phyloP scores from a whole-genome alignment of 2,113 vertebrate species.

The Morphnarchus princeps region DNA sequence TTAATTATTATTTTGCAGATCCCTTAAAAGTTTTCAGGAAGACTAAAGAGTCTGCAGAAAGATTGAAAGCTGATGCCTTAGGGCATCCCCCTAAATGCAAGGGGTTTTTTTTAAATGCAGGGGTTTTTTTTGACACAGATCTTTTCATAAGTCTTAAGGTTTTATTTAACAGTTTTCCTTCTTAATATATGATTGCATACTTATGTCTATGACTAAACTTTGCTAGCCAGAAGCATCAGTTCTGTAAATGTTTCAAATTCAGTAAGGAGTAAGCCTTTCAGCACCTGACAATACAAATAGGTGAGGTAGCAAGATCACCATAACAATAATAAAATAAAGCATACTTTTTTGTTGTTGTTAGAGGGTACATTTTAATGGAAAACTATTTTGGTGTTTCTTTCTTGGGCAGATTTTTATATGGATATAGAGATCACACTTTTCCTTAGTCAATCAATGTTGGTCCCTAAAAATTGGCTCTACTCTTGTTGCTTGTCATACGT shows the following conservation, averaged over 20 bases:
- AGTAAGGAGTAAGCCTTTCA: not conserved
- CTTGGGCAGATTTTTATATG: not conserved
- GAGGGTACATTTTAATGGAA: not conserved
- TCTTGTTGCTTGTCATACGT: not conserved
- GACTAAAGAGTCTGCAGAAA: not conserved
- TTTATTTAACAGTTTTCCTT: not conserved
- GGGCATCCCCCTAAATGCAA: not conserved
- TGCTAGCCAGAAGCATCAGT: not conserved
- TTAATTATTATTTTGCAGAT: not conserved
- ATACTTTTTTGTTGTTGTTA: not conserved
- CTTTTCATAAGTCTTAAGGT: not conserved
- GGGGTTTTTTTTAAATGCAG: rapidly evolving
- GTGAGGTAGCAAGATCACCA: not conserved
- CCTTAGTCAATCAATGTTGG: not conserved
- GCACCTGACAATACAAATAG: not conserved
- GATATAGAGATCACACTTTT: not conserved
- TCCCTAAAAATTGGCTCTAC: not conserved
- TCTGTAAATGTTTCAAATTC: not conserved
- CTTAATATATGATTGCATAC: not conserved
- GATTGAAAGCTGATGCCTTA: not conserved
- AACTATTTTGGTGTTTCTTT: not conserved
- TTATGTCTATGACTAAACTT: not conserved
- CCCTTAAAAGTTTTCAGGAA: not conserved
- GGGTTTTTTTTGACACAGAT: not conserved
- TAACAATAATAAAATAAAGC: not conserved